Evolutionary conservation across 1,140 invertebrate species (phyloP).

Genomic region (Brachionus rubens): DNA sequence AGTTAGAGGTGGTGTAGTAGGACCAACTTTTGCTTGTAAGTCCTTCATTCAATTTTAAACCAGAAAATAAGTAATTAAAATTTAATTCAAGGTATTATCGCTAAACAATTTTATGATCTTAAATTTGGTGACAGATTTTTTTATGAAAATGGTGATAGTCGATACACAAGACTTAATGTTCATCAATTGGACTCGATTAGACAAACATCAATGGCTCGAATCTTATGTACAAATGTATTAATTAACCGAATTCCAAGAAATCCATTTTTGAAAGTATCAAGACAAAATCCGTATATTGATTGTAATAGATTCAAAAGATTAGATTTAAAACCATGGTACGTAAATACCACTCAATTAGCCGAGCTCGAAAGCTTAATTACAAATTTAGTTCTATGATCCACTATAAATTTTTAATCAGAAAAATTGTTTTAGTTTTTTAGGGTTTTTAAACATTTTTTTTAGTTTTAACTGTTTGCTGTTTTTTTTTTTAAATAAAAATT

Average conservation of each 20-base stretch:
- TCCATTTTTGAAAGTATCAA: background rate
- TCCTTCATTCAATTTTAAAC: constrained; percentile 60
- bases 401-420: background rate
- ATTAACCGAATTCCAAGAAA: background rate
- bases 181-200: background rate
- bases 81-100: constrained; percentile 66
- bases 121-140: constrained; percentile 89
- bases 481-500: constrained; percentile 14
- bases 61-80: background rate
- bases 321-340: constrained; percentile 12
- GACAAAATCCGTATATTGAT: background rate
- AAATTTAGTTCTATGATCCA: constrained; percentile 6
- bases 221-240: background rate
- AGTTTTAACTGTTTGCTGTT: background rate
- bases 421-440: background rate
- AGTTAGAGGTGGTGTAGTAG: constrained; percentile 77
- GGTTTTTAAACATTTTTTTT: background rate
- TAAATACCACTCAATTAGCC: background rate
- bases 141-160: constrained; percentile 64
- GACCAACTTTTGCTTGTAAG: constrained; percentile 88
- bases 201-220: background rate
- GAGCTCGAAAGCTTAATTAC: background rate
- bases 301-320: background rate
- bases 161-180: background rate
- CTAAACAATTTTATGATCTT: constrained; percentile 83